Evolutionary conservation across 2,113 vertebrate species (phyloP).

Genomic region (Gasterosteus aculeatus): DNA sequence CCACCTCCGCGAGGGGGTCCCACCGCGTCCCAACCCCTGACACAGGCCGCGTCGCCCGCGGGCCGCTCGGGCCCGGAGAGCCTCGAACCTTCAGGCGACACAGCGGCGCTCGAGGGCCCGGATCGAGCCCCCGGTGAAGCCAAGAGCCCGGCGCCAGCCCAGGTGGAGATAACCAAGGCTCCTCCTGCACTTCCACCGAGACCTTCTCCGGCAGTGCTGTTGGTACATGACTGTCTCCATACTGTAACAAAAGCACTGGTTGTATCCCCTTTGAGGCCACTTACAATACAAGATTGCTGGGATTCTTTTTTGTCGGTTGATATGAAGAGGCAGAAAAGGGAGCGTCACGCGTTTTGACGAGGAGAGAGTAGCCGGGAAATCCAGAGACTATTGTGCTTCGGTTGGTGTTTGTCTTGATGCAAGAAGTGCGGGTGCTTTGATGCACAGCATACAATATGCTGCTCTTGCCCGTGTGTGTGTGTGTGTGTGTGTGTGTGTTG

Average conservation of each 20-base stretch:
- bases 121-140: conserved; percentile 18
- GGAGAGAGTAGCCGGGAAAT: background rate
- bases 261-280: background rate
- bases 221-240: conserved; percentile 74
- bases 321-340: conserved; percentile 32
- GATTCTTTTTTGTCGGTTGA: conserved; percentile 16
- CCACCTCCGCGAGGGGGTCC: conserved; percentile 42
- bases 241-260: background rate
- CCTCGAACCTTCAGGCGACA: conserved; percentile 73
- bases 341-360: too few species aligned
- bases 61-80: conserved; percentile 83
- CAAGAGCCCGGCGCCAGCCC: conserved; percentile 48
- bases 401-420: background rate
- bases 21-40: conserved; percentile 52
- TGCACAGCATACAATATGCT: conserved; percentile 6
- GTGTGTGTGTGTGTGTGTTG: conserved; percentile 19
- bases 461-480: background rate
- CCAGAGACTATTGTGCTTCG: background rate
- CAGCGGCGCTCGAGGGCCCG: conserved; percentile 71
- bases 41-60: conserved; percentile 85
- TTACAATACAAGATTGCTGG: conserved; percentile 1
- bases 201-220: conserved; percentile 71
- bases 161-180: conserved; percentile 39
- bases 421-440: background rate
- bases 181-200: conserved; percentile 73